Percentiles rank a stretch among this genome's conserved stretches.
phyloP scores from a whole-genome alignment of 2,797 vertebrate genomes.

The Coilia nasus region DNA sequence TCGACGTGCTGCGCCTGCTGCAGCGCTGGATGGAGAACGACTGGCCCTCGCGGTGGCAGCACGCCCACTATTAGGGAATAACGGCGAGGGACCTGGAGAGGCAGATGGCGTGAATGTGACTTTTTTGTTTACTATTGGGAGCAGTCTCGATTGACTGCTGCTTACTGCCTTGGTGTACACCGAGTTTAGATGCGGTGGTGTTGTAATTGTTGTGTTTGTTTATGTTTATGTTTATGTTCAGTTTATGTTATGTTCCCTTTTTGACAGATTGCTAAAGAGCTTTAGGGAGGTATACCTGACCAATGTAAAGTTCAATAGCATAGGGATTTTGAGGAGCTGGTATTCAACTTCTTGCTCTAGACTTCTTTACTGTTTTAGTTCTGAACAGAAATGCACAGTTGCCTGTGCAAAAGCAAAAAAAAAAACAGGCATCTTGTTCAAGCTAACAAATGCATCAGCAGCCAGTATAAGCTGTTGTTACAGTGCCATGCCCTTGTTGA shows the following conservation, averaged over 20 bases:
- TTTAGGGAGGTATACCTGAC: background rate
- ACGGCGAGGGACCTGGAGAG: background rate
- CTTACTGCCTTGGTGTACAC: background rate
- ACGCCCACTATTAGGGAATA: slow-evolving; percentile 63
- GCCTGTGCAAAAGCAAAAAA: too few relatives aligned
- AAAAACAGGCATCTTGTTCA: too few relatives aligned
- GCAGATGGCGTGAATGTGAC: background rate
- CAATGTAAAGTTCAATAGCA: background rate
- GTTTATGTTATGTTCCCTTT: background rate
- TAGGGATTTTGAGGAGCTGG: background rate
- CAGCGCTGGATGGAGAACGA: slow-evolving; percentile 92
- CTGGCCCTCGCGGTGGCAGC: slow-evolving; percentile 88
- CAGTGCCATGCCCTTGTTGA: too few relatives aligned
- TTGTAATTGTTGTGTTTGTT: background rate
- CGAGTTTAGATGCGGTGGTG: background rate
- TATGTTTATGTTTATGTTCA: background rate
- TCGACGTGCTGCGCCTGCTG: slow-evolving; percentile 89
- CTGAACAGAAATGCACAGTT: background rate
- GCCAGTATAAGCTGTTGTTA: too few relatives aligned
- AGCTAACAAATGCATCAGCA: too few relatives aligned
- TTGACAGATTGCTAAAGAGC: background rate
- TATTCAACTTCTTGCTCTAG: background rate
- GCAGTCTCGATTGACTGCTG: background rate
- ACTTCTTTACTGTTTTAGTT: background rate
- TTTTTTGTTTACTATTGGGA: slow-evolving; percentile 10